Evolutionary conservation across 2,888 invertebrate species (phyloP), one percentile per base, ranked within the genome.

Genomic region (Ophion ellenae): DNA sequence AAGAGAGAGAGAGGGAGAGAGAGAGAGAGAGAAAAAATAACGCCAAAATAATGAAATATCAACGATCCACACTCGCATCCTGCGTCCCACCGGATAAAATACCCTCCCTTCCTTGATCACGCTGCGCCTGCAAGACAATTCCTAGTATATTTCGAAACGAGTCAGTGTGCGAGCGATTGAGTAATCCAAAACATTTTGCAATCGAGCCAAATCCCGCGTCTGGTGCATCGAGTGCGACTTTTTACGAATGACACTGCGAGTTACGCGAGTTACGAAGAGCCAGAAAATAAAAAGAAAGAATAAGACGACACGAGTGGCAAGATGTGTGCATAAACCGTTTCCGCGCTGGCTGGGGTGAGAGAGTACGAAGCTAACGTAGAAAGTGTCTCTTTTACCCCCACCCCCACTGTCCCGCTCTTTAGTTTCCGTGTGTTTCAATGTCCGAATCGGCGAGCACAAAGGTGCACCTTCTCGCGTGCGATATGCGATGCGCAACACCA

Each of bases 191-290:
- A 14, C 71, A 61, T 85, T 82, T 85, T 89, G 90, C 87, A 87
- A 86, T 86, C 36, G 81, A 28, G 89, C 91, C 90, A 91, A 90
- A 78, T 40, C 36, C 57, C 63, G 45, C 61, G 75, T 61, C 73
- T 36, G 69, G 63, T 28, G 36, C 59, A 81, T 69, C 64, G 47
- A 47, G 47, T 64, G 78, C 84, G 79, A 84, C 67, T 79, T 70
- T 71, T 80, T 64, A 14, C 64, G 53, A 80, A 80, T 57, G 73
- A 28, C 70, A 53, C 28, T 11, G 20, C 47, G 53, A 36, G 67
- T 36, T 64, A 64, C 69, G 45, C 53, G n/a, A 24, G 24, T 24
- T 24, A 45, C 20, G 53, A 28, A 24, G n/a, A 53, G 66, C 32
- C 76, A 66, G 71, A 40, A 47, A 66, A 63, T 53, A 36, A 11